A percentile compares a stretch with the other conserved stretches of the same genome.
Conservation (phyloP, 2,113 vertebrate genomes). For the Turdus rufiventris region DNA sequence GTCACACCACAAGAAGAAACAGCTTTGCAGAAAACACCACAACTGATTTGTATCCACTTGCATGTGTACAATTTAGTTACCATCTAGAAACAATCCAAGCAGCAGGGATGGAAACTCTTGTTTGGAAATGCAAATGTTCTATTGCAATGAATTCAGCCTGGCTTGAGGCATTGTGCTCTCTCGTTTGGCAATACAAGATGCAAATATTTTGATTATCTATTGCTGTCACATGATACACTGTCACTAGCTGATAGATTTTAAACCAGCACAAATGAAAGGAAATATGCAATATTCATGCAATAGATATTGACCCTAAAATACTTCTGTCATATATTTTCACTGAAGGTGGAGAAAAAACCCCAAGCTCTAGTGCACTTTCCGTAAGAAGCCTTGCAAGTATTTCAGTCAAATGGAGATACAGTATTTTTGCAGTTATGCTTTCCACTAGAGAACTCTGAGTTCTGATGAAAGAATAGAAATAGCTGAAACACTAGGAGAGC, state of each 20-base stretch:
- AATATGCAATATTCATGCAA: neutral
- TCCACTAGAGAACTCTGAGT: neutral
- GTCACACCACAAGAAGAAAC: neutral
- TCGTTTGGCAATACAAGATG: fast-evolving
- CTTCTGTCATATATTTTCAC: neutral
- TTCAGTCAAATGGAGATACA: neutral
- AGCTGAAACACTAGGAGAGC: neutral
- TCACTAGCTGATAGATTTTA: neutral
- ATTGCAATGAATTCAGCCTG: neutral
- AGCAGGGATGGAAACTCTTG: neutral
- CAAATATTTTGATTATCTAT: neutral
- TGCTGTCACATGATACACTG: neutral
- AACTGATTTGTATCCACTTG: neutral
- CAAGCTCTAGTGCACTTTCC: neutral
- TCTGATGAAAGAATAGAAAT: neutral
- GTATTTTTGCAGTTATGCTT: neutral
- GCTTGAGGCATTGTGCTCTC: neutral
- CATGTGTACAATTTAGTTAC: neutral
- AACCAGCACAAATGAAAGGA: neutral
- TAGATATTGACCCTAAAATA: neutral
- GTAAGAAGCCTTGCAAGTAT: neutral
- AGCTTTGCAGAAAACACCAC: neutral
- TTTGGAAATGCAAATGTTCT: neutral
- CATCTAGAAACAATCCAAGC: neutral
- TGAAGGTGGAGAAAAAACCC: neutral